phyloP scores from a whole-genome alignment of 2,113 vertebrate species.

The Donacobius atricapilla region DNA sequence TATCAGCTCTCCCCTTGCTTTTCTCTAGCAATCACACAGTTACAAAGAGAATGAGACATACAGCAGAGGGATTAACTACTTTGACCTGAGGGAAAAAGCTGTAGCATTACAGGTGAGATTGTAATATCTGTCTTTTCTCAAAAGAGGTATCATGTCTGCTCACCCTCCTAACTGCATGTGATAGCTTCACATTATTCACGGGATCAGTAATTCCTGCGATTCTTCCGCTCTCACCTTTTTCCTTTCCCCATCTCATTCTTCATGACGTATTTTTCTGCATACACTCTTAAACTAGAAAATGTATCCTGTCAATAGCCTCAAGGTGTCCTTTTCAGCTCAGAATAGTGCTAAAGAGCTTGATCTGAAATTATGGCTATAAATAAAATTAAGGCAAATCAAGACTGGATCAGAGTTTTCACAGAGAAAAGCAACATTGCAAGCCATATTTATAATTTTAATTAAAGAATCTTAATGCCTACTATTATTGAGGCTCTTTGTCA shows the following conservation, averaged over 20 bases:
- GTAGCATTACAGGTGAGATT: not conserved
- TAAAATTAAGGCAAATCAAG: not conserved
- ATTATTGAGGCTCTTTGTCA: not conserved
- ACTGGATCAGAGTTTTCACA: not conserved
- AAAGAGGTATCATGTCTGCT: not conserved
- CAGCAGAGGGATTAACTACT: not conserved
- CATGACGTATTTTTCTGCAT: not conserved
- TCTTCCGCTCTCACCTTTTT: not conserved
- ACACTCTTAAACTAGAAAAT: not conserved
- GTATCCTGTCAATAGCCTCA: not conserved
- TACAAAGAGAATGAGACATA: not conserved
- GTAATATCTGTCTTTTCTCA: not conserved
- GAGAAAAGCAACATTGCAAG: not conserved
- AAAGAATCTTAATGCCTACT: not conserved
- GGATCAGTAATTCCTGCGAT: not conserved
- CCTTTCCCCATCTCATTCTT: not conserved
- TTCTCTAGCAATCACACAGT: not conserved
- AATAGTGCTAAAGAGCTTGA: not conserved
- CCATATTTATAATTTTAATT: not conserved
- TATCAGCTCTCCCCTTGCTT: constrained; percentile 9
- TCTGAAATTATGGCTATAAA: not conserved
- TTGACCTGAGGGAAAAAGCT: not conserved
- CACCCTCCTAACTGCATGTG: not conserved
- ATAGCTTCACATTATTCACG: not conserved
- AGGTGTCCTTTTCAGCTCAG: not conserved